Percentiles rank a stretch among this genome's conserved stretches.
Evolutionary conservation across 2,888 invertebrate species (phyloP).

Genomic region (Anthrax anthrax): DNA sequence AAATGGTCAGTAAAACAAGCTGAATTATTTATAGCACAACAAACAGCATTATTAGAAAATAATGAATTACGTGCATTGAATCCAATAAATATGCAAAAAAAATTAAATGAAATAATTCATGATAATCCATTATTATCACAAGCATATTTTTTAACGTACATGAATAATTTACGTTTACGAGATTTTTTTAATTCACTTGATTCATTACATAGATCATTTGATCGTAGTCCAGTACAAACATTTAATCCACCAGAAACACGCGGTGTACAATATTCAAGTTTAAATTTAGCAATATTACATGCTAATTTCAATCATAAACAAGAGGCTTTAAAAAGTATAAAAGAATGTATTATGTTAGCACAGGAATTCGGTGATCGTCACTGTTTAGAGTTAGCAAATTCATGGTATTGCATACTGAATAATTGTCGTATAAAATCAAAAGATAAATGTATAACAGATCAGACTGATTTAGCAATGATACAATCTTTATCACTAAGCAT

Average conservation of each 20-base stretch:
- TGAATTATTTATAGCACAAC: constrained; percentile 75
- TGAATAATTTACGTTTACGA: constrained; percentile 74
- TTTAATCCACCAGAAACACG: constrained; percentile 37
- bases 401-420: constrained; percentile 56
- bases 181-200: constrained; percentile 48
- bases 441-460: constrained; percentile 53
- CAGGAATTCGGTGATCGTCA: constrained; percentile 78
- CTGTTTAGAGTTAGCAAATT: constrained; percentile 71
- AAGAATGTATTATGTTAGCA: constrained; percentile 74
- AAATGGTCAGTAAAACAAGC: constrained; percentile 81
- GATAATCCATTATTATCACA: constrained; percentile 30
- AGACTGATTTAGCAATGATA: constrained; percentile 50
- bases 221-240: constrained; percentile 50
- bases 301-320: constrained; percentile 60
- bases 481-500: constrained; percentile 60
- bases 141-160: constrained; percentile 70
- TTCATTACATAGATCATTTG: constrained; percentile 44
- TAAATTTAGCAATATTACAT: constrained; percentile 82
- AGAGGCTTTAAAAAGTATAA: constrained; percentile 65
- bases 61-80: constrained; percentile 67
- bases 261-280: constrained; percentile 71
- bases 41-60: constrained; percentile 65
- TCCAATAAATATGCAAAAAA: constrained; percentile 59
- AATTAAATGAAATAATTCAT: constrained; percentile 30
- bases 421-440: constrained; percentile 44